phyloP scores from a whole-genome alignment of 2,888 invertebrate genomes.

The Drosophila antonietae region DNA sequence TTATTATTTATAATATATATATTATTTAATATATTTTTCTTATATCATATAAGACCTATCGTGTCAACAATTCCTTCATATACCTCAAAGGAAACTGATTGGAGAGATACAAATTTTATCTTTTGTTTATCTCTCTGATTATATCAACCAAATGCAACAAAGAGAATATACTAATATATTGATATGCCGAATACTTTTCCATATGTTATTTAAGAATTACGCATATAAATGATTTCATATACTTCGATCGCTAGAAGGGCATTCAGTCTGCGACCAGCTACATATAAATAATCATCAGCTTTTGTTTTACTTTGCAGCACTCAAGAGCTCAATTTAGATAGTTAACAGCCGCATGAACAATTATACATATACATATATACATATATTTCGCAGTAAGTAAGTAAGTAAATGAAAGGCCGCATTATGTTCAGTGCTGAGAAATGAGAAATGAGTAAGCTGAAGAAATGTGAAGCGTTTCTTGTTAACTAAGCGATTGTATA shows the following conservation, averaged over 20 bases:
- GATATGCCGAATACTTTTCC: no score
- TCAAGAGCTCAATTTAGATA: neutral
- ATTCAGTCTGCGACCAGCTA: neutral
- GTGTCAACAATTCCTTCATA: no score
- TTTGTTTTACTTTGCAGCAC: neutral
- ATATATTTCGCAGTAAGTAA: neutral
- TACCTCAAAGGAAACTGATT: no score
- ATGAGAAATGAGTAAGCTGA: conserved; percentile 44
- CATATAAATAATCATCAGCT: neutral
- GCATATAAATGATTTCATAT: neutral
- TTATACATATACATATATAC: neutral
- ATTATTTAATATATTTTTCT: no score
- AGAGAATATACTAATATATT: no score
- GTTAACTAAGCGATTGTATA: conserved; percentile 42
- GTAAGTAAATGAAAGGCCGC: neutral
- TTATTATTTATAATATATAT: no score
- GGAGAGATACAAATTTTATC: no score
- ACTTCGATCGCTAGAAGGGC: neutral
- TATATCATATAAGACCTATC: no score
- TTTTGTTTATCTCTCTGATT: no score
- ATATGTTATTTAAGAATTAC: no score
- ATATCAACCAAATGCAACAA: no score
- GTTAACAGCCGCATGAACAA: conserved; percentile 3
- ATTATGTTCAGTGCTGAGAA: conserved; percentile 7
- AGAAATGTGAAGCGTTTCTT: conserved; percentile 21